Evolutionary conservation across 2,888 invertebrate species (phyloP).

Genomic region (Eretmocerus hayati): DNA sequence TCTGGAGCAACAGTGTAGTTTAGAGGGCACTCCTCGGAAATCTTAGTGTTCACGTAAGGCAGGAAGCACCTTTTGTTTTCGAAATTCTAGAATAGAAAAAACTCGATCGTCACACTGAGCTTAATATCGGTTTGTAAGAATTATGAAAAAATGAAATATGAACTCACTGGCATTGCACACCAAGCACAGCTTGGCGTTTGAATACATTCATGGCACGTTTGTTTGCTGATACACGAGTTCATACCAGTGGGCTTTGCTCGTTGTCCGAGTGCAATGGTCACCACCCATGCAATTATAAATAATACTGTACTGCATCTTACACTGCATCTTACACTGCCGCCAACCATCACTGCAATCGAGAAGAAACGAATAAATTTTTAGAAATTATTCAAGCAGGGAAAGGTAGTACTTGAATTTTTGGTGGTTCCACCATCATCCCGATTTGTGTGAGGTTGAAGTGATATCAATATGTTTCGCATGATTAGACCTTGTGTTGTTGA

Average conservation of each 20-base stretch:
- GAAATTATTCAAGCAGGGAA: no score
- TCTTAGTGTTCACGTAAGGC: conserved; percentile 44
- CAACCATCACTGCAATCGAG: conserved; percentile 38
- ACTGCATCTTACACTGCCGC: no score
- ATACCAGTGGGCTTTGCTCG: conserved; percentile 52
- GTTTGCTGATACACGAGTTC: conserved; percentile 77
- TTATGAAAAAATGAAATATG: no score
- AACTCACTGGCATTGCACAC: conserved; percentile 65
- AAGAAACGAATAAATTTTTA: no score
- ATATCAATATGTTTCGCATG: no score
- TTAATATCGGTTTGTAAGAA: no score
- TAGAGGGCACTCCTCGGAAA: conserved; percentile 53
- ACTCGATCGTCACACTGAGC: background rate
- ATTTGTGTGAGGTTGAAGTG: no score
- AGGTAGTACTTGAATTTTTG: no score
- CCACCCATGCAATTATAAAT: conserved; percentile 26
- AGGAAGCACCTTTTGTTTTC: conserved; percentile 51
- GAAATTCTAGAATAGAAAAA: conserved; percentile 46
- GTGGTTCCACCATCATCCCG: no score
- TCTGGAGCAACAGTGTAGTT: conserved; percentile 65
- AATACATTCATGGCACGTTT: conserved; percentile 84
- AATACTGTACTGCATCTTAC: conserved; percentile 30
- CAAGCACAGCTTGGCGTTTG: conserved; percentile 83
- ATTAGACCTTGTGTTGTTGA: no score
- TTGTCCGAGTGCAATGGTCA: conserved; percentile 24